phyloP scores from a whole-genome alignment of 1,140 invertebrate species.

The Bombus waltoni region DNA sequence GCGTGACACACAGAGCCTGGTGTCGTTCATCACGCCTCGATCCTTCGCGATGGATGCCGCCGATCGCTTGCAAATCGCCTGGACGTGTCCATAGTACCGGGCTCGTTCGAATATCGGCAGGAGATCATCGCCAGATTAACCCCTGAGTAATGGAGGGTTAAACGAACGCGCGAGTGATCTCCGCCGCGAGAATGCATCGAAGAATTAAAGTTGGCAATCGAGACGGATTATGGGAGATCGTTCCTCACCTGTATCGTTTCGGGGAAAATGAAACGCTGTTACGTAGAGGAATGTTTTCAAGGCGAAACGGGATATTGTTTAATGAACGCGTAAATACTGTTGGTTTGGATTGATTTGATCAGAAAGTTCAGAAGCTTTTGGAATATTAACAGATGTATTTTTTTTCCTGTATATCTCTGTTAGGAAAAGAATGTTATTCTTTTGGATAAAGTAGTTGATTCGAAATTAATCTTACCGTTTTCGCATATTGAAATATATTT shows the following conservation, averaged over 20 bases:
- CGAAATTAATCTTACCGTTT: too few species aligned
- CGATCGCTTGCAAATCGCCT: constrained; percentile 41
- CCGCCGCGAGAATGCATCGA: background rate
- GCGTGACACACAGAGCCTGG: constrained; percentile 40
- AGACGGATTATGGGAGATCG: background rate
- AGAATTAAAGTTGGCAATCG: background rate
- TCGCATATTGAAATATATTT: too few species aligned
- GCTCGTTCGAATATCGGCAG: background rate
- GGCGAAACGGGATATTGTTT: too few species aligned
- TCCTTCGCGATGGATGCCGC: background rate
- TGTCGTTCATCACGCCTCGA: constrained; percentile 60
- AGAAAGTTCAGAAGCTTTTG: too few species aligned
- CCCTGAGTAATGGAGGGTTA: constrained; percentile 9
- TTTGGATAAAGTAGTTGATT: too few species aligned
- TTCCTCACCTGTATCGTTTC: background rate
- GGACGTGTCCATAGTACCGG: constrained; percentile 13
- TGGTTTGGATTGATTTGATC: too few species aligned
- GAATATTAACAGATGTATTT: too few species aligned
- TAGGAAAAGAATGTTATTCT: too few species aligned
- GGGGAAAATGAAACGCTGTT: background rate
- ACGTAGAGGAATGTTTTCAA: background rate
- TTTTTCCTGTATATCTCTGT: too few species aligned
- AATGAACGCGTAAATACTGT: too few species aligned
- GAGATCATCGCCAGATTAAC: constrained; percentile 46
- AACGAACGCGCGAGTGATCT: background rate